phyloP scores from a whole-genome alignment of 2,797 vertebrate species.

The Premnoplex brunnescens region DNA sequence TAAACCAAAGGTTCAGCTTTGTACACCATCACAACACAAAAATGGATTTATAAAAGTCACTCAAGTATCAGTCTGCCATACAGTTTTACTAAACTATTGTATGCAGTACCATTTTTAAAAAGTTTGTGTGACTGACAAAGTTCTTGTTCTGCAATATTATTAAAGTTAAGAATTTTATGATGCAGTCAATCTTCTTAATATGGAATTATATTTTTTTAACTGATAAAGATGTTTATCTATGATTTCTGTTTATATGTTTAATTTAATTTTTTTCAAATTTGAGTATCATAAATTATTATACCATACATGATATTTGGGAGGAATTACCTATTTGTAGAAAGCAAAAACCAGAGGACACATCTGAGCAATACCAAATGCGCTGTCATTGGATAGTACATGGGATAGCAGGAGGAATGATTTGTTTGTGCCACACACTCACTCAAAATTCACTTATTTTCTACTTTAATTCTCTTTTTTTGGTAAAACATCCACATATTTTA shows the following conservation, averaged over 20 bases:
- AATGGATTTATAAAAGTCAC: background rate
- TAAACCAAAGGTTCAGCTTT: background rate
- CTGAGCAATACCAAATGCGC: background rate
- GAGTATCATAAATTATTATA: background rate
- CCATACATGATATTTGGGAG: background rate
- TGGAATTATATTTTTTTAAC: background rate
- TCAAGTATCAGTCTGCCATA: background rate
- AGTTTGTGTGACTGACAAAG: background rate
- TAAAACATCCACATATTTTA: background rate
- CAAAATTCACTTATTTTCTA: background rate
- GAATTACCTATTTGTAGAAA: background rate
- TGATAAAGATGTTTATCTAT: background rate
- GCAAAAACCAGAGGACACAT: background rate
- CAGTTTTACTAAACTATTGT: background rate
- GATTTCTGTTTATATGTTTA: background rate
- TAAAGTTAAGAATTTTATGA: background rate
- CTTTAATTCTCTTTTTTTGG: background rate
- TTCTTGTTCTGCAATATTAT: background rate
- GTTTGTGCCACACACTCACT: background rate
- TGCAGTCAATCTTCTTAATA: background rate
- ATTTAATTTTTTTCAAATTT: background rate
- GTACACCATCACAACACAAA: background rate
- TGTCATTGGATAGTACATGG: background rate
- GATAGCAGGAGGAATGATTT: background rate
- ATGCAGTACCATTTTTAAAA: background rate